These are phyloP conservation scores for Pogonus chalceus DNA, from an alignment of 1,140 invertebrate genomes.

Conservation along the genomic window DNA sequence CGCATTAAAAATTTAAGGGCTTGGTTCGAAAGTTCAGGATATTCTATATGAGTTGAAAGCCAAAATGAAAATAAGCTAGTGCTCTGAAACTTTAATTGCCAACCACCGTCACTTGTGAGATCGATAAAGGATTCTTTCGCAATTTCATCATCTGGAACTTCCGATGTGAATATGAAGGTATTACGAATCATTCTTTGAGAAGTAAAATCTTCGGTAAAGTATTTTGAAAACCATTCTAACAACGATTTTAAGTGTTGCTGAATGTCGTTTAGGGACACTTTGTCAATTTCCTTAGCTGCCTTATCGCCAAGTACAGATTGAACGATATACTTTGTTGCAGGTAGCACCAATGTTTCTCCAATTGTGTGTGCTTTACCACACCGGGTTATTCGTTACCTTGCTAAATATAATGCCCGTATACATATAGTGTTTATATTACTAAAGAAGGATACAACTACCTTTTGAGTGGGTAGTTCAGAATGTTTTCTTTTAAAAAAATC, in stretches of 20 bases:
- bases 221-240: conserved; percentile 1
- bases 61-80: neutral
- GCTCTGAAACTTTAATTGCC: conserved; percentile 9
- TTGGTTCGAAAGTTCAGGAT: conserved; percentile 10
- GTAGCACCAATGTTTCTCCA: conserved; percentile 18
- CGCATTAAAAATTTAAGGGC: conserved; percentile 12
- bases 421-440: neutral
- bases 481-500: conserved; percentile 8
- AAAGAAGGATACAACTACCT: neutral
- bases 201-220: conserved; percentile 2
- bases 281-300: neutral
- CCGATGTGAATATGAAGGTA: too few species aligned
- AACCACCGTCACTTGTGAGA: conserved; percentile 10
- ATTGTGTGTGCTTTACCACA: conserved; percentile 8
- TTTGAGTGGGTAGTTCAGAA: neutral
- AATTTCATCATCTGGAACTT: conserved; percentile 8
- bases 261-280: too few species aligned
- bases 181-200: too few species aligned
- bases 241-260: neutral
- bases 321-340: too few species aligned
- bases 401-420: neutral
- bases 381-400: neutral
- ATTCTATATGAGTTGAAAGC: conserved; percentile 5
- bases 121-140: conserved; percentile 1
- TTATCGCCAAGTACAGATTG: neutral